Evolutionary conservation across 2,113 vertebrate species (phyloP).

Genomic region (Vulpes lagopus): DNA sequence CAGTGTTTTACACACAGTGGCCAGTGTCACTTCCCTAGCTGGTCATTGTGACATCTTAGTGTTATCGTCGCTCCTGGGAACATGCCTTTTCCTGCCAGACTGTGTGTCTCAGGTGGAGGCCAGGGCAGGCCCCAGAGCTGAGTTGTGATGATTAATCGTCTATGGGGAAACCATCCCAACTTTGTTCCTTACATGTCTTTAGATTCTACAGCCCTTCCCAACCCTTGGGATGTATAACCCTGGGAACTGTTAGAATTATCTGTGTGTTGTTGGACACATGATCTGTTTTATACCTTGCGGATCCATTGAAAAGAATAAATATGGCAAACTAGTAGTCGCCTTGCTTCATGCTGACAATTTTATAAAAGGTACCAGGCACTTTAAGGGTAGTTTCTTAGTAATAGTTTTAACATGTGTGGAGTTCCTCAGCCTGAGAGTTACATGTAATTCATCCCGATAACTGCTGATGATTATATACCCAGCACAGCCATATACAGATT

Average conservation of each 20-base stretch:
- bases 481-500: not conserved
- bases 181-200: not conserved
- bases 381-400: not conserved
- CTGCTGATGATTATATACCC: not conserved
- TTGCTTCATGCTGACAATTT: slow-evolving; percentile 21
- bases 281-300: not conserved
- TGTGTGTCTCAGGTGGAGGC: not conserved
- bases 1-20: not conserved
- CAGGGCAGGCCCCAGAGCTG: not conserved
- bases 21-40: not conserved
- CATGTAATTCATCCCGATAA: not conserved
- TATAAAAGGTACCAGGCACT: not conserved
- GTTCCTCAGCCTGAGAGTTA: not conserved
- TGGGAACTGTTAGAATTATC: not conserved
- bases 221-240: not conserved
- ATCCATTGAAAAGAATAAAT: slow-evolving; percentile 15
- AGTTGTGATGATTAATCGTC: not conserved
- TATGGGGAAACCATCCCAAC: not conserved
- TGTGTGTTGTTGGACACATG: not conserved
- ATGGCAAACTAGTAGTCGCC: not conserved
- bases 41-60: not conserved
- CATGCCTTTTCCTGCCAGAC: not conserved
- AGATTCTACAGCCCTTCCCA: not conserved
- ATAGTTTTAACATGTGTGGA: not conserved
- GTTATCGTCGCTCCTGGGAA: not conserved